Evolutionary conservation across 2,797 vertebrate genomes (phyloP).

Genomic region (Pangasius krempfi): DNA sequence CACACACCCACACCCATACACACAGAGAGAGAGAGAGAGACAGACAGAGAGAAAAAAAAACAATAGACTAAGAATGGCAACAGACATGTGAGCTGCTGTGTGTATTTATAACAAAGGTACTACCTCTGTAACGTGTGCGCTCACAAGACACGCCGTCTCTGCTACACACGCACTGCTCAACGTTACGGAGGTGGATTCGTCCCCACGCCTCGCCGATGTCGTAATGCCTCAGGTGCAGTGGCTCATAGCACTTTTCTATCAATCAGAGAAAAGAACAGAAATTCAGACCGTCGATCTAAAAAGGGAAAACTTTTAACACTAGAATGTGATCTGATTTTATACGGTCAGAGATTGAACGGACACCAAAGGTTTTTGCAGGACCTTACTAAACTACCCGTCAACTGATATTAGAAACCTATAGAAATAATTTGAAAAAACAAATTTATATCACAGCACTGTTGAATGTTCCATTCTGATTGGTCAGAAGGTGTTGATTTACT

Average conservation of each 20-base stretch:
- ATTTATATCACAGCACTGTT: no score
- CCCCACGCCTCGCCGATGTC: slow-evolving; percentile 83
- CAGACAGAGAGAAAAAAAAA: background rate
- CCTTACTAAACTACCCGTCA: no score
- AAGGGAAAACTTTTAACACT: background rate
- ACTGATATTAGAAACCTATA: no score
- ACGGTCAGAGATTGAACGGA: background rate
- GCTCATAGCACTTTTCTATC: slow-evolving; percentile 89
- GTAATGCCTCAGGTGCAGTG: slow-evolving; percentile 80
- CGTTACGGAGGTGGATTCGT: slow-evolving; percentile 78
- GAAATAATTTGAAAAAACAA: no score
- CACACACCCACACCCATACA: background rate
- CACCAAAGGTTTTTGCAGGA: no score
- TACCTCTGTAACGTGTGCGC: slow-evolving; percentile 79
- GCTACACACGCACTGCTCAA: slow-evolving; percentile 83
- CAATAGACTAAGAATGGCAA: background rate
- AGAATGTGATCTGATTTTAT: no score
- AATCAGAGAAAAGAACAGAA: slow-evolving; percentile 52
- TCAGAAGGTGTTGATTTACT: background rate
- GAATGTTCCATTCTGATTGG: no score
- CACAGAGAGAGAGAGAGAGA: background rate
- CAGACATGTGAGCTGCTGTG: background rate
- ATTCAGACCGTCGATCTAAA: slow-evolving; percentile 42
- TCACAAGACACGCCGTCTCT: slow-evolving; percentile 69
- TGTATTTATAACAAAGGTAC: background rate